Evolutionary conservation across 2,797 vertebrate genomes (phyloP).

Genomic region (Malurus leucopterus): DNA sequence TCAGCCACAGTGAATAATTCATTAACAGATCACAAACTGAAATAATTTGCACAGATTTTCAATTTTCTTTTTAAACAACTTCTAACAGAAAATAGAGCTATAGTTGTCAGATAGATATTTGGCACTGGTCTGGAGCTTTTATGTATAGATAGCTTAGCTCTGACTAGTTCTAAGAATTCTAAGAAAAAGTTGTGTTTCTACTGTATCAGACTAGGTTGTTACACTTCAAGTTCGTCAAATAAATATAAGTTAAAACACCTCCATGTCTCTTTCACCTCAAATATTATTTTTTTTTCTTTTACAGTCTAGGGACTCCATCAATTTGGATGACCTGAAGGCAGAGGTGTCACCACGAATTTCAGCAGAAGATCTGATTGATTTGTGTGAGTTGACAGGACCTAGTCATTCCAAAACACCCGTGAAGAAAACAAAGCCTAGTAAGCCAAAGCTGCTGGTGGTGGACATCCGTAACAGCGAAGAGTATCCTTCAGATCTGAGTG

Average conservation of each 20-base stretch:
- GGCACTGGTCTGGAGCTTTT: not conserved
- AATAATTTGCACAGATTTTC: not conserved
- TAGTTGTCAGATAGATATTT: not conserved
- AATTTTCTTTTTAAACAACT: not conserved
- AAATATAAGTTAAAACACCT: not conserved
- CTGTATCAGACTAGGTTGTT: not conserved
- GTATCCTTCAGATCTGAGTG: slow-evolving; percentile 84
- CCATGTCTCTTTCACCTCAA: not conserved
- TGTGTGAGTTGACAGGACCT: slow-evolving; percentile 86
- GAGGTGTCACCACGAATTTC: slow-evolving; percentile 93
- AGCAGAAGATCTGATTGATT: slow-evolving; percentile 92
- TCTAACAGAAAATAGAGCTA: not conserved
- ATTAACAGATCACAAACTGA: not conserved
- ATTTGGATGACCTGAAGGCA: slow-evolving; percentile 89
- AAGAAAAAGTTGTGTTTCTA: not conserved
- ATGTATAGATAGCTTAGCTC: not conserved
- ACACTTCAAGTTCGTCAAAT: not conserved
- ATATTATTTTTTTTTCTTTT: not conserved
- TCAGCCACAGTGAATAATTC: not conserved
- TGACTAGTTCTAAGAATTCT: not conserved
- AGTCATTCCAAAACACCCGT: slow-evolving; percentile 78
- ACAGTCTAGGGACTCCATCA: slow-evolving; percentile 90
- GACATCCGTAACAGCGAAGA: slow-evolving; percentile 92
- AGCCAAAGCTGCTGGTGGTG: slow-evolving; percentile 92
- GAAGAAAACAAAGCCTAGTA: slow-evolving; percentile 86